Evolutionary conservation across 2,888 invertebrate species (phyloP).

Genomic region (Ormyrus rosae): DNA sequence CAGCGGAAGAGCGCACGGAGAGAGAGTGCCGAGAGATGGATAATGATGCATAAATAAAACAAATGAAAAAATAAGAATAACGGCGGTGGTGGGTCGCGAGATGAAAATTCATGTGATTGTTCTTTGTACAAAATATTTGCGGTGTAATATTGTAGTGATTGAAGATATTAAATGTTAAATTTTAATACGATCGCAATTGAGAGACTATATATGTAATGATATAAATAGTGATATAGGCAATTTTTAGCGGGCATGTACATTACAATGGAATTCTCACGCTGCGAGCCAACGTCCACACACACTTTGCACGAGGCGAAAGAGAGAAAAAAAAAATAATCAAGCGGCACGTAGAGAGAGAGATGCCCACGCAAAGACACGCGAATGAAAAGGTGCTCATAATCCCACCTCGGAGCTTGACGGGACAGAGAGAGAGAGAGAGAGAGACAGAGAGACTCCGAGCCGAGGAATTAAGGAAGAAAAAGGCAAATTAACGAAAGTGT

Average conservation of each 20-base stretch:
- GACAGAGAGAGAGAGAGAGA: not conserved
- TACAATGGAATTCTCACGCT: conserved; percentile 65
- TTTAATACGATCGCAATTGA: conserved; percentile 76
- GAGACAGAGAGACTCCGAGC: conserved; percentile 12
- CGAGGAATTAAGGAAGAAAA: conserved; percentile 18
- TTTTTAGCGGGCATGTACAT: conserved; percentile 76
- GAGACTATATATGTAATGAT: conserved; percentile 69
- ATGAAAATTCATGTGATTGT: conserved; percentile 79
- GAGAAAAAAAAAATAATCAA: not conserved
- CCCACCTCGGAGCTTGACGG: conserved; percentile 36
- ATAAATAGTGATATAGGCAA: conserved; percentile 74
- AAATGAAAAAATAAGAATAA: conserved; percentile 48
- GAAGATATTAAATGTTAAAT: conserved; percentile 76
- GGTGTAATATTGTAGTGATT: conserved; percentile 76
- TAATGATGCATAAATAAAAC: not conserved
- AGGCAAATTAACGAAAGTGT: not conserved
- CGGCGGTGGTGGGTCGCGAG: conserved; percentile 63
- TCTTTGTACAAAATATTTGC: conserved; percentile 80
- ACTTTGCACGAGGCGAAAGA: conserved; percentile 25
- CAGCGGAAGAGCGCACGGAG: conserved; percentile 6
- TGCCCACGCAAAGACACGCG: not conserved
- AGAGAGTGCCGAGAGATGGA: not conserved
- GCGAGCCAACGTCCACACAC: conserved; percentile 50
- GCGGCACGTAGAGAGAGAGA: not conserved
- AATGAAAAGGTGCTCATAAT: conserved; percentile 33